These are phyloP conservation scores for Plestiodon gilberti DNA, from an alignment of 2,113 vertebrate genomes.

Conservation along the genomic window DNA sequence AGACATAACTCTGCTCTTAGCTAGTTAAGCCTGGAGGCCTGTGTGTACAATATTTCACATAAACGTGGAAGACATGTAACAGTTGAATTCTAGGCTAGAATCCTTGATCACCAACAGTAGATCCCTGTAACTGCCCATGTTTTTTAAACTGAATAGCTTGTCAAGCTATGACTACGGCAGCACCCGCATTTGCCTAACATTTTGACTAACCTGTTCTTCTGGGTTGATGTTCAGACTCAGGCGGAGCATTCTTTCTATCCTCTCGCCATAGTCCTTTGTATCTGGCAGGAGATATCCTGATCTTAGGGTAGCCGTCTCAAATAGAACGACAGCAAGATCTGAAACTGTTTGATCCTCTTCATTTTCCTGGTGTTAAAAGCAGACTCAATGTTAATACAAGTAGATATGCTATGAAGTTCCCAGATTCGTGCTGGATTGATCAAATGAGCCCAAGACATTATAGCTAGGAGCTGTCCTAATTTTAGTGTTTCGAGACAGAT, in stretches of 20 bases:
- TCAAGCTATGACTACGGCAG: not conserved
- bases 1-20: too few relatives aligned
- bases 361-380: constrained; percentile 77
- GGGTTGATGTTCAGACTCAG: constrained; percentile 92
- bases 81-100: not conserved
- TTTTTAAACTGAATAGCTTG: not conserved
- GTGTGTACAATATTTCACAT: not conserved
- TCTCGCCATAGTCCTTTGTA: constrained; percentile 93
- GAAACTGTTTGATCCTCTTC: constrained; percentile 92
- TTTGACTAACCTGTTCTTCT: constrained; percentile 85
- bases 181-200: not conserved
- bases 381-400: not conserved
- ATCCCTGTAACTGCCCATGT: not conserved
- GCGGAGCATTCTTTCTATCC: constrained; percentile 98
- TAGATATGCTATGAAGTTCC: not conserved
- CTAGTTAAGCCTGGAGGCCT: too few relatives aligned
- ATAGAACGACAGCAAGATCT: constrained; percentile 93
- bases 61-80: too few relatives aligned
- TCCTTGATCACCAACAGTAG: not conserved
- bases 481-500: not conserved
- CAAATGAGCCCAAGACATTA: not conserved
- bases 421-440: not conserved
- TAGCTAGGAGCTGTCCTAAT: not conserved
- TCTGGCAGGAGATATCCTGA: constrained; percentile 94
- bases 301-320: constrained; percentile 94